Conservation (phyloP, 2,888 invertebrate genomes). For the Ochlodes sylvanus region DNA sequence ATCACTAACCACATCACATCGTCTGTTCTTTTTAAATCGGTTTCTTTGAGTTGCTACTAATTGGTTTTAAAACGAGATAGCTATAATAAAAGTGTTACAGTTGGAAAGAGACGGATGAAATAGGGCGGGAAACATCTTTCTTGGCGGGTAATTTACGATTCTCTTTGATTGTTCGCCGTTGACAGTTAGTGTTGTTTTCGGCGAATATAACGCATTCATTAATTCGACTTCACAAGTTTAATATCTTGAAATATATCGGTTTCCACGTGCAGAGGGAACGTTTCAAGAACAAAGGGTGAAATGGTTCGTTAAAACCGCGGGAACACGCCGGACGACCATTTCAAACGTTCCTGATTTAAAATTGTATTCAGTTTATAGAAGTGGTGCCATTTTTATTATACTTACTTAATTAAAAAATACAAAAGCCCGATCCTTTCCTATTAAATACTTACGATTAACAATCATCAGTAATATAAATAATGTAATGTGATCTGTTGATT, state of each 20-base stretch:
- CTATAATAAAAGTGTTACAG: slow-evolving; percentile 29
- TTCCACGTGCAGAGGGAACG: slow-evolving; percentile 51
- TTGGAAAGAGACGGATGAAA: slow-evolving; percentile 52
- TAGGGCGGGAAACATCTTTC: slow-evolving; percentile 78
- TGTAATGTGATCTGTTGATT: too few species aligned
- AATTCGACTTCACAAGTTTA: slow-evolving; percentile 64
- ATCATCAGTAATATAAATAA: too few species aligned
- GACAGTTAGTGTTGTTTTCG: slow-evolving; percentile 69
- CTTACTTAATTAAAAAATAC: not conserved
- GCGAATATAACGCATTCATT: slow-evolving; percentile 74
- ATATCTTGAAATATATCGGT: slow-evolving; percentile 64
- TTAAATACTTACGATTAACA: too few species aligned
- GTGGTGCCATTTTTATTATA: not conserved
- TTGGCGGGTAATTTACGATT: slow-evolving; percentile 58
- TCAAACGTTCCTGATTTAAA: slow-evolving; percentile 16
- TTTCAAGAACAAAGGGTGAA: slow-evolving; percentile 70
- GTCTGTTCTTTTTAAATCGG: slow-evolving; percentile 48
- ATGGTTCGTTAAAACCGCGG: slow-evolving; percentile 72
- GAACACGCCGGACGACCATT: slow-evolving; percentile 35
- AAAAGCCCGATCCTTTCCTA: too few species aligned
- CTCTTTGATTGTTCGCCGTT: slow-evolving; percentile 55
- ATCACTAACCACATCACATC: slow-evolving; percentile 46
- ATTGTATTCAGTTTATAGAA: not conserved
- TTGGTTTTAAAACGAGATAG: slow-evolving; percentile 49
- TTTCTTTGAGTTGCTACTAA: slow-evolving; percentile 52